Base-by-base conservation (phyloP, 2,888 invertebrate genomes). In the Rhamnusium bicolor region DNA sequence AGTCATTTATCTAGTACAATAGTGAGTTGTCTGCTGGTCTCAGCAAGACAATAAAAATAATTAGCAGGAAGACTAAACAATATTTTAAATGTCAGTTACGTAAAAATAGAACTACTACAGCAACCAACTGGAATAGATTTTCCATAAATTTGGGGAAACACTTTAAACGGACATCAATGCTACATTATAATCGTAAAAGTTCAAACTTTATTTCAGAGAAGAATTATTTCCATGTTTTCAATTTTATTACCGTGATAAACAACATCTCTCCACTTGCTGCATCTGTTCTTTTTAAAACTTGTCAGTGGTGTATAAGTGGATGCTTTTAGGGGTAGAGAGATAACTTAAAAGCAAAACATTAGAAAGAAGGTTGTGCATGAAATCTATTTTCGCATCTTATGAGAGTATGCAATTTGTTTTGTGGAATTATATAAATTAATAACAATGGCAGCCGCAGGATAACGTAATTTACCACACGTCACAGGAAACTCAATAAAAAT, bases 161-260 rank as follows among this genome's bases (percentile, higher is more conserved):
- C 56, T 58, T 56, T 40, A 24, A 19, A 27, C 16, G 69, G 60
- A 69, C 47, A 69, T 53, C 19, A 21, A 60, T 61, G 69, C 69
- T 61, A 69, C 69, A 69, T 24, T 69, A 61, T 69, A 61, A 61
- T 69, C 51, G 58, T 61, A 47, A 61, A 61, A 61, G 49, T 69
- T 69, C 60, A 69, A 53, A 69, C 61, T 69, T 53, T 49, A 69
- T 69, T 61, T 69, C 61, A 16, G 49, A 14, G 24, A 61, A 69
- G 69, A 69, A 69, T 69, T 69, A 69, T 69, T 29, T 29, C 58
- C 61, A 61, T 68, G 61, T 69, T 69, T 61, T 69, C 69, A 29
- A 69, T 69, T 69, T 69, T 69, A 69, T 61, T 61, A 32, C 60
- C 12, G 29, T 51, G 58, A 69, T 69, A 69, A 68, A 68, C 68